phyloP scores from a whole-genome alignment of 2,113 vertebrate species.

The Chelonoidis abingdonii region DNA sequence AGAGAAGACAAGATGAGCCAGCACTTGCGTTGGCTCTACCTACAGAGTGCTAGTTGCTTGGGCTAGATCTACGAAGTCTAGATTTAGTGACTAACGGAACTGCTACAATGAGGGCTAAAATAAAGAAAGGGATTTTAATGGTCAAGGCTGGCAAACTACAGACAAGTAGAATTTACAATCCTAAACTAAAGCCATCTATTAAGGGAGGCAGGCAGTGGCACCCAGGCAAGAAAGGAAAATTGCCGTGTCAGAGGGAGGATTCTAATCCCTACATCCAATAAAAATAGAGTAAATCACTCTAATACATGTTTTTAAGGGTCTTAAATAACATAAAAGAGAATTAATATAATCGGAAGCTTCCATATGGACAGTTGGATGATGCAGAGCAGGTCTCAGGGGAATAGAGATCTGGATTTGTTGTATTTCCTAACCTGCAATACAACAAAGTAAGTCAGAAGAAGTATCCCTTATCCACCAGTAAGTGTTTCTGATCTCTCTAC shows the following conservation, averaged over 20 bases:
- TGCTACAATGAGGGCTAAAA: background rate
- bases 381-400: conserved; percentile 15
- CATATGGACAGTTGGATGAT: background rate
- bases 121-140: background rate
- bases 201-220: background rate
- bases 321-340: background rate
- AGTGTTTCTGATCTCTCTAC: background rate
- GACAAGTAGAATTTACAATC: conserved; percentile 7
- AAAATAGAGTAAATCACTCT: background rate
- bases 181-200: background rate
- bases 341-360: background rate
- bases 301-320: background rate
- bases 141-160: conserved; percentile 19
- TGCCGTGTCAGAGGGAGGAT: background rate
- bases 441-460: background rate
- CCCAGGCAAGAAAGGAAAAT: conserved; percentile 23
- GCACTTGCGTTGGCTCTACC: background rate
- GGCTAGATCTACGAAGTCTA: background rate
- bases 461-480: background rate
- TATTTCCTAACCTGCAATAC: background rate
- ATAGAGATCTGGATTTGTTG: background rate
- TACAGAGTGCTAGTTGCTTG: background rate
- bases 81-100: background rate
- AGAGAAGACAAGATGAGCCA: background rate
- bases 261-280: background rate